A percentile compares a stretch with the other conserved stretches of the same genome.
These are phyloP conservation scores for Danio rerio DNA, from an alignment of 2,113 vertebrate species.

Conservation along the genomic window GRCz12tu NC_133177.1:23187501-23188000, in stretches of 20 bases:
- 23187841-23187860: slow-evolving; percentile 44
- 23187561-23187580: slow-evolving; percentile 79
- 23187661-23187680: neutral
- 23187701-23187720: slow-evolving; percentile 45
- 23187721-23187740: slow-evolving; percentile 25
- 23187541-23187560: slow-evolving; percentile 84
- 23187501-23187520: slow-evolving; percentile 34
- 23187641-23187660: slow-evolving; percentile 42
- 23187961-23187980: slow-evolving; percentile 33
- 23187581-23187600: slow-evolving; percentile 64
- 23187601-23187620: slow-evolving; percentile 32
- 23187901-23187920: slow-evolving; percentile 20
- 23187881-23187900: slow-evolving; percentile 36
- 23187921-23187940: slow-evolving; percentile 22
- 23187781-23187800: slow-evolving; percentile 56
- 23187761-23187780: slow-evolving; percentile 55
- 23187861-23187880: slow-evolving; percentile 49
- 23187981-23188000: slow-evolving; percentile 44
- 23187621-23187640: slow-evolving; percentile 20
- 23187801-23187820: slow-evolving; percentile 49
- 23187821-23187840: slow-evolving; percentile 14
- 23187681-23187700: slow-evolving; percentile 29
- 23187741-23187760: slow-evolving; percentile 36
- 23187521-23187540: slow-evolving; percentile 72
- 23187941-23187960: slow-evolving; percentile 49